Conservation (phyloP, 2,113 vertebrate species). For the Oncorhynchus masou region DNA sequence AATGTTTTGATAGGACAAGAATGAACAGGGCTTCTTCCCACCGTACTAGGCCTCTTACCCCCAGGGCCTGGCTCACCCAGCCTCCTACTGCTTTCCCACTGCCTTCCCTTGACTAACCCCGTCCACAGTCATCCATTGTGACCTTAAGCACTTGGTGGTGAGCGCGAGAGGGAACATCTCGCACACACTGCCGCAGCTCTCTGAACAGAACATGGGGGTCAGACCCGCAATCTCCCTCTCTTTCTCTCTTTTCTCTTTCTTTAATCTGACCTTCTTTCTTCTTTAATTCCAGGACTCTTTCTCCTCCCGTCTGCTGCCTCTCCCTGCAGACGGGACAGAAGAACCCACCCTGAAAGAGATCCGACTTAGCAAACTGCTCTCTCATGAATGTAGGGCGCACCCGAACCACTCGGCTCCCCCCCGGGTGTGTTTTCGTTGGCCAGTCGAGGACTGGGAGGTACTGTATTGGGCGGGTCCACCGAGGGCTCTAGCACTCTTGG, state of each 20-base stretch:
- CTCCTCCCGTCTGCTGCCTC: constrained; percentile 30
- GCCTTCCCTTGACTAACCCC: constrained; percentile 46
- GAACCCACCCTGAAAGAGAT: constrained; percentile 47
- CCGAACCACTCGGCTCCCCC: constrained; percentile 57
- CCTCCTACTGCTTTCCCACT: constrained; percentile 1
- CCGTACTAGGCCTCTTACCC: not conserved
- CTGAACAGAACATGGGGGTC: constrained; percentile 42
- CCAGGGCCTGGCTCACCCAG: not conserved
- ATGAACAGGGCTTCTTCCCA: constrained; percentile 25
- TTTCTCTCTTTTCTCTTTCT: constrained; percentile 44
- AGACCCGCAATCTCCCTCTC: constrained; percentile 15
- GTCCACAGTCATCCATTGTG: constrained; percentile 40
- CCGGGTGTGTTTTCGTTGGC: constrained; percentile 49
- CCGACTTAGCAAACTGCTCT: constrained; percentile 36
- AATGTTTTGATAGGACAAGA: constrained; percentile 8
- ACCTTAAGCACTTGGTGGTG: constrained; percentile 34
- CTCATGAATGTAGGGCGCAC: constrained; percentile 72
- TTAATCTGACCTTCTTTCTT: constrained; percentile 48
- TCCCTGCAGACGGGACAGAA: constrained; percentile 18
- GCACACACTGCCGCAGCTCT: constrained; percentile 60
- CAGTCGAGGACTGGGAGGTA: constrained; percentile 38
- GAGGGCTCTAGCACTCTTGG: constrained; percentile 29
- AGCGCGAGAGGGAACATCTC: constrained; percentile 13
- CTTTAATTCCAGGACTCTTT: constrained; percentile 44
- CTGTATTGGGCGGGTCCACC: constrained; percentile 40